Evolutionary conservation across 1,140 invertebrate species (phyloP).

Genomic region (Papilio polytes): DNA sequence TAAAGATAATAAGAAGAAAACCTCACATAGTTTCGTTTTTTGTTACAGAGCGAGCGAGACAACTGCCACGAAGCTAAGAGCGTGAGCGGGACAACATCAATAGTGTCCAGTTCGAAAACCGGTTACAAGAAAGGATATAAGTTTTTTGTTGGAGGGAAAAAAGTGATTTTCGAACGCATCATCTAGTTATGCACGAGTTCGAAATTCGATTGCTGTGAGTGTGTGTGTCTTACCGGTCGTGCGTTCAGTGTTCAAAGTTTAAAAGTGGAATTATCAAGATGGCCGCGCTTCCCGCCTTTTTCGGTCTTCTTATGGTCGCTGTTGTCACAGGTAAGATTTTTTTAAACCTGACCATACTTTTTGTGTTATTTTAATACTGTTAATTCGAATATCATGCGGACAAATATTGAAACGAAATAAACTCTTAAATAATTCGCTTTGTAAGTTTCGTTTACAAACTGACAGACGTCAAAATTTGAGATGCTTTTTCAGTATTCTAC

Average conservation of each 20-base stretch:
- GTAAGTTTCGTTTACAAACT: too few species aligned
- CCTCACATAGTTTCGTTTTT: constrained; percentile 57
- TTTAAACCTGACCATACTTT: constrained; percentile 29
- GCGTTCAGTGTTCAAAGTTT: constrained; percentile 47
- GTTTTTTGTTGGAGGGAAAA: constrained; percentile 55
- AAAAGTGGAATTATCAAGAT: constrained; percentile 59
- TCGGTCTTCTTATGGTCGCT: constrained; percentile 61
- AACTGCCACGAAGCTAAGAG: constrained; percentile 39
- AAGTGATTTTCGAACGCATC: constrained; percentile 57
- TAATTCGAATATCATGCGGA: neutral
- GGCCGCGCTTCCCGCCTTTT: constrained; percentile 71
- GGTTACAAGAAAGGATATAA: constrained; percentile 52
- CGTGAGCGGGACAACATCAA: constrained; percentile 52
- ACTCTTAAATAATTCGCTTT: too few species aligned
- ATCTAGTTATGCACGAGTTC: constrained; percentile 69
- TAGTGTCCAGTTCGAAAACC: constrained; percentile 62
- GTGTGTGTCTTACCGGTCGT: constrained; percentile 46
- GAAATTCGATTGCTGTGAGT: constrained; percentile 59
- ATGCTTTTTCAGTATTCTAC: too few species aligned
- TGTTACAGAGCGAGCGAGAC: constrained; percentile 68
- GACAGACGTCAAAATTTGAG: too few species aligned
- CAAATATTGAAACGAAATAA: too few species aligned
- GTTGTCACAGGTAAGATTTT: constrained; percentile 65
- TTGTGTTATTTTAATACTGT: neutral
- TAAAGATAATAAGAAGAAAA: constrained; percentile 54